Evolutionary conservation across 1,140 invertebrate species (phyloP), one percentile per base, ranked within the genome.

Genomic region (Bacillus rossius): DNA sequence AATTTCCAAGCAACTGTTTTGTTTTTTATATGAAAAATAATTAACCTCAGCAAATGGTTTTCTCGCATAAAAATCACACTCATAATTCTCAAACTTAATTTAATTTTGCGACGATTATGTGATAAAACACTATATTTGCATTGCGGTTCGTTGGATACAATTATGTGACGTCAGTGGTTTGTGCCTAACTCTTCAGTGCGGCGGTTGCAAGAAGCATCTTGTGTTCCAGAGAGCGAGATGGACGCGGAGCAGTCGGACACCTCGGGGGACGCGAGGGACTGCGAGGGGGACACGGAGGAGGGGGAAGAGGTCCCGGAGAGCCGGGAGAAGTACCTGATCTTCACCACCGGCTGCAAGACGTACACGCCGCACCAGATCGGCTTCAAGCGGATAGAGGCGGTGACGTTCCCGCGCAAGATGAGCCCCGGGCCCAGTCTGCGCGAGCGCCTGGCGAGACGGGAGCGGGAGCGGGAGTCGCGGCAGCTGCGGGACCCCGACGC

Each of bases 351-450:
- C 0, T 86, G 85, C 8, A 84, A 89, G 72, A 92, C 91, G 0
- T 94, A 89, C 64, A 90, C 88, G 2, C 91, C 91, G 0, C 91
- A 94, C 79, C 88, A 92, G 77, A 88, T 94, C 77, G 80, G 87
- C 29, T 88, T 94, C 60, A 94, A 94, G 71, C 78, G 84, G 65
- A 89, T 94, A 48, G 82, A 84, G 62, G 80, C 84, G 40, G 79
- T 89, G 5, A 80, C 79, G 45, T 90, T 91, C 67, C 87, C 87
- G 3, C 81, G 82, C 64, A 75, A 81, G 61, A 71, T 89, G 3
- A 82, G 87, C 66, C 83, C 82, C 8, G 87, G 87, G 7, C 47
- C 47, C 2, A 38, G 43, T 1, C 40, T 57, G 13, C 42, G 45
- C 8, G 55, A 57, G 48, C 20, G 55, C 8, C 14, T 57, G 22